Evolutionary conservation across 1,140 invertebrate genomes (phyloP).

Genomic region (Planococcus citri): DNA sequence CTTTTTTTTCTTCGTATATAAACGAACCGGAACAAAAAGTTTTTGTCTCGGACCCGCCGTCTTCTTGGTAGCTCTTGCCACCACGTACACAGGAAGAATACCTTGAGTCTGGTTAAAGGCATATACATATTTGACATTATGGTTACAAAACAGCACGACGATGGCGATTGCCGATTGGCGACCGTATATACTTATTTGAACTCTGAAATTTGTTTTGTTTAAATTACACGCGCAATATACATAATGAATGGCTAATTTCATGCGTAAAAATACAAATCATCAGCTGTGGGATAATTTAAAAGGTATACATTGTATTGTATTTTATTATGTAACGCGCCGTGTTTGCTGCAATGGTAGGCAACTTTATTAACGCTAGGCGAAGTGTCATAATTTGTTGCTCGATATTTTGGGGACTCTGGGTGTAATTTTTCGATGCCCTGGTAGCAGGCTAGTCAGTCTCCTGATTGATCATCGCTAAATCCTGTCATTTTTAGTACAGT

Average conservation of each 20-base stretch:
- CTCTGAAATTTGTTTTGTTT: not conserved
- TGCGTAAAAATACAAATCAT: not conserved
- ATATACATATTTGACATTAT: not conserved
- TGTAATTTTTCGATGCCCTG: too few relatives aligned
- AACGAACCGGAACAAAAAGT: constrained; percentile 10
- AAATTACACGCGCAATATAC: too few relatives aligned
- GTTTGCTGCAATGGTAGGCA: not conserved
- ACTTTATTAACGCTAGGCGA: not conserved
- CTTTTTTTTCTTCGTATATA: not conserved
- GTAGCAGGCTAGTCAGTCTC: too few relatives aligned
- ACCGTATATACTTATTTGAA: too few relatives aligned
- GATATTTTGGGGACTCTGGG: too few relatives aligned
- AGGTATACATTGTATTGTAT: not conserved
- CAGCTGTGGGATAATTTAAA: not conserved
- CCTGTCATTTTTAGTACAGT: too few relatives aligned
- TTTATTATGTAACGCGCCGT: not conserved
- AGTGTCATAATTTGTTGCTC: not conserved
- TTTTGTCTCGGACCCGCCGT: not conserved
- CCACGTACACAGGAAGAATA: constrained; percentile 17
- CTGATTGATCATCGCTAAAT: too few relatives aligned
- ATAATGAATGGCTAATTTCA: not conserved
- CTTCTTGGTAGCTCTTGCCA: too few relatives aligned
- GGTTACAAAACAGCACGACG: not conserved
- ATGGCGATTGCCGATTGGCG: too few relatives aligned
- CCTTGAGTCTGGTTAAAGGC: not conserved